These are phyloP conservation scores for Pteronura brasiliensis DNA, from an alignment of 2,113 vertebrate genomes.

Conservation along the genomic window DNA sequence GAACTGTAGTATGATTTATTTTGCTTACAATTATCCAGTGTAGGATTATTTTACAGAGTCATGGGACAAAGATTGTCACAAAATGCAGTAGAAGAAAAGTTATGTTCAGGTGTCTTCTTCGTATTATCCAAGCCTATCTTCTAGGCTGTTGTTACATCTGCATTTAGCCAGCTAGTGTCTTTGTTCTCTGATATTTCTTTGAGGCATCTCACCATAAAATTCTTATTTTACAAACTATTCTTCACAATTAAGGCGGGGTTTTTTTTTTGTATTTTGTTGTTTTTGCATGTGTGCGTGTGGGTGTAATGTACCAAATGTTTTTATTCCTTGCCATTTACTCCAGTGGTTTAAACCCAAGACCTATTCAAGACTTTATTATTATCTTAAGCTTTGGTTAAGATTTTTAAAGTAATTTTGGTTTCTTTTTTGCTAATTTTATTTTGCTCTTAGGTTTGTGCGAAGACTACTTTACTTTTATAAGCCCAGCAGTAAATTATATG, in stretches of 20 bases:
- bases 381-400: not conserved
- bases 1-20: not conserved
- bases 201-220: not conserved
- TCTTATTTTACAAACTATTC: not conserved
- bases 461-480: slow-evolving; percentile 97
- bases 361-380: not conserved
- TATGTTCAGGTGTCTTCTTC: not conserved
- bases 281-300: accelerated
- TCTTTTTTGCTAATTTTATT: slow-evolving; percentile 37
- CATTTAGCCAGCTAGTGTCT: not conserved
- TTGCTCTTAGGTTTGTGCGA: slow-evolving; percentile 91
- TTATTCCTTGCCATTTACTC: slow-evolving; percentile 32
- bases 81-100: not conserved
- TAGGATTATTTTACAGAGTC: not conserved
- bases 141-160: not conserved
- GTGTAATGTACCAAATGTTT: not conserved
- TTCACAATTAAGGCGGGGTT: not conserved
- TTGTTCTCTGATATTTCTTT: not conserved
- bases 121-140: not conserved
- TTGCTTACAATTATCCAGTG: not conserved
- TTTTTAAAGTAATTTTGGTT: not conserved
- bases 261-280: not conserved
- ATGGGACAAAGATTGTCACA: not conserved
- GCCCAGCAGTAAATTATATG: slow-evolving; percentile 96
- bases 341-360: not conserved